These are phyloP conservation scores for Diplolepis rosae DNA, from an alignment of 2,888 invertebrate species.

Conservation along the genomic window DNA sequence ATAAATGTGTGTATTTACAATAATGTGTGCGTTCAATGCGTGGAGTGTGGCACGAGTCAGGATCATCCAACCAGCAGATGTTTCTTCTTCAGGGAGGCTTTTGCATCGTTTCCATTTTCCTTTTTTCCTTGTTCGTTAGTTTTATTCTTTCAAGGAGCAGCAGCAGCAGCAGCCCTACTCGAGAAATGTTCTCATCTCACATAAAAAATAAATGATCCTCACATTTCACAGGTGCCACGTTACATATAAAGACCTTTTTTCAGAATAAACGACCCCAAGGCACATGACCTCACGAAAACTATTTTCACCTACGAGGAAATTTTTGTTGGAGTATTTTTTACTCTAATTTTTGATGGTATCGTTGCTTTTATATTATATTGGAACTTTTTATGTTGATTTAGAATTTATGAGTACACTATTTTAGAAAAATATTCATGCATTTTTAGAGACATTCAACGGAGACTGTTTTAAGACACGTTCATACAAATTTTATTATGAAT, in stretches of 20 bases:
- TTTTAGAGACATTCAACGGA: no score
- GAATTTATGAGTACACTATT: no score
- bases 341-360: no score
- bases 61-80: constrained; percentile 34
- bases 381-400: no score
- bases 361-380: no score
- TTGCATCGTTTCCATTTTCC: constrained; percentile 34
- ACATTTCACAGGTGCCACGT: not conserved
- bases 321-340: not conserved
- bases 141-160: constrained; percentile 18
- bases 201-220: constrained; percentile 1
- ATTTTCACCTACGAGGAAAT: not conserved
- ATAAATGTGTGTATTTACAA: constrained; percentile 10
- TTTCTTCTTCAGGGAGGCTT: constrained; percentile 10
- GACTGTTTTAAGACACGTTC: no score
- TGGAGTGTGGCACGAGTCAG: constrained; percentile 49
- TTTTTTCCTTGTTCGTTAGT: constrained; percentile 2
- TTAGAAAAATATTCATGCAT: no score
- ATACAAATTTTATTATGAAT: no score
- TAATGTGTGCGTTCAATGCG: constrained; percentile 6
- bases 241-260: constrained; percentile 5
- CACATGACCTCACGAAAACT: not conserved
- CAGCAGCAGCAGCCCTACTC: constrained; percentile 7
- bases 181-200: not conserved
- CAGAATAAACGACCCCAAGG: not conserved